Evolutionary conservation across 2,797 vertebrate species (phyloP).

Genomic region (Mormyrus proboscirostris): DNA sequence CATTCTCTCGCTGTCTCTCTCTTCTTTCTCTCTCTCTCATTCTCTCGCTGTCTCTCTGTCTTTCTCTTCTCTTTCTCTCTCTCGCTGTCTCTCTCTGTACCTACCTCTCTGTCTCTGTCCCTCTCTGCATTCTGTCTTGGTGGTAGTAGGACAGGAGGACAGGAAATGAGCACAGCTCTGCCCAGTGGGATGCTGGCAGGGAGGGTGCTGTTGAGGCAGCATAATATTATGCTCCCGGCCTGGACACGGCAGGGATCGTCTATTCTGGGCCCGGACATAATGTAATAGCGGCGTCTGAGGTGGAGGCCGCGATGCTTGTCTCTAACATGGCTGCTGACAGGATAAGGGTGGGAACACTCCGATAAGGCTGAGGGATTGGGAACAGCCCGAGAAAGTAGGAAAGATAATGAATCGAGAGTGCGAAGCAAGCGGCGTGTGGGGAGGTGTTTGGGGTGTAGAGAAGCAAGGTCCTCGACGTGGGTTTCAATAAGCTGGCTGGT

Average conservation of each 20-base stretch:
- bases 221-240: constrained; percentile 50
- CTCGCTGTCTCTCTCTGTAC: neutral
- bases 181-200: constrained; percentile 49
- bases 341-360: neutral
- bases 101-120: neutral
- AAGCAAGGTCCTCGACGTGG: neutral
- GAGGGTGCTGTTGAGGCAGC: constrained; percentile 42
- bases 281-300: neutral
- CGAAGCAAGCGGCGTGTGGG: neutral
- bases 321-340: neutral
- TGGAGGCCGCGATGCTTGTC: neutral
- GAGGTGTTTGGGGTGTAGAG: neutral
- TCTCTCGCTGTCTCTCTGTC: too few species aligned
- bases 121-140: neutral
- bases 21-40: neutral
- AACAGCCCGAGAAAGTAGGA: neutral
- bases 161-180: constrained; percentile 26
- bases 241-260: constrained; percentile 47
- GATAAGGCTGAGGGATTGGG: neutral
- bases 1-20: neutral
- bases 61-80: neutral
- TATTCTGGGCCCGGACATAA: constrained; percentile 31
- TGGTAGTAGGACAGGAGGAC: neutral
- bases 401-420: neutral
- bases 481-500: neutral